phyloP scores from a whole-genome alignment of 2,797 vertebrate genomes.

The Dicrostonyx torquatus region DNA sequence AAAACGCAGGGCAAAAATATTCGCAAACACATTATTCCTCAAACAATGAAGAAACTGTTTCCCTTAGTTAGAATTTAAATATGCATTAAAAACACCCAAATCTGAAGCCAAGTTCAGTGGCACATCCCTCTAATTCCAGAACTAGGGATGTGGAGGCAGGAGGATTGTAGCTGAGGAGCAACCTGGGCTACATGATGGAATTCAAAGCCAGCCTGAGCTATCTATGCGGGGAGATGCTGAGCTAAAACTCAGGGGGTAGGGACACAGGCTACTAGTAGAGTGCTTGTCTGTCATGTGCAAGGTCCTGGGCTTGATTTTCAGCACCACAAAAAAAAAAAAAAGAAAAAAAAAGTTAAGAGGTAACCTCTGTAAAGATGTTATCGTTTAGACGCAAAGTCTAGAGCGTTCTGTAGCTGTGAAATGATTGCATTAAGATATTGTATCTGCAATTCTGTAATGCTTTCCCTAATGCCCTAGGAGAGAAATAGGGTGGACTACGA shows the following conservation, averaged over 20 bases:
- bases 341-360: not conserved
- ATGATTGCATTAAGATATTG: not conserved
- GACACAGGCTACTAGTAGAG: not conserved
- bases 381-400: not conserved
- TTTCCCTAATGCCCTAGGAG: not conserved
- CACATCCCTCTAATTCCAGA: not conserved
- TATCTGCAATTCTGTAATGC: not conserved
- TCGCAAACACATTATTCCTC: not conserved
- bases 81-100: no score
- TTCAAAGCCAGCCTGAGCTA: not conserved
- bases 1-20: constrained; percentile 11
- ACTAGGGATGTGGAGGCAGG: not conserved
- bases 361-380: not conserved
- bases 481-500: constrained; percentile 13
- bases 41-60: not conserved
- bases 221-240: not conserved
- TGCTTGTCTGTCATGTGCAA: not conserved
- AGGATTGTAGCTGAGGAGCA: not conserved
- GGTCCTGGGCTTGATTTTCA: not conserved
- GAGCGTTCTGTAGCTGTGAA: constrained; percentile 39
- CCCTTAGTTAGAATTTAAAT: not conserved
- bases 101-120: not conserved
- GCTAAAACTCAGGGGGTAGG: not conserved
- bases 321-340: not conserved
- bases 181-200: not conserved